These are phyloP conservation scores for Sorex maritimensis DNA, from an alignment of 2,797 vertebrate genomes.

Conservation along the genomic window DNA sequence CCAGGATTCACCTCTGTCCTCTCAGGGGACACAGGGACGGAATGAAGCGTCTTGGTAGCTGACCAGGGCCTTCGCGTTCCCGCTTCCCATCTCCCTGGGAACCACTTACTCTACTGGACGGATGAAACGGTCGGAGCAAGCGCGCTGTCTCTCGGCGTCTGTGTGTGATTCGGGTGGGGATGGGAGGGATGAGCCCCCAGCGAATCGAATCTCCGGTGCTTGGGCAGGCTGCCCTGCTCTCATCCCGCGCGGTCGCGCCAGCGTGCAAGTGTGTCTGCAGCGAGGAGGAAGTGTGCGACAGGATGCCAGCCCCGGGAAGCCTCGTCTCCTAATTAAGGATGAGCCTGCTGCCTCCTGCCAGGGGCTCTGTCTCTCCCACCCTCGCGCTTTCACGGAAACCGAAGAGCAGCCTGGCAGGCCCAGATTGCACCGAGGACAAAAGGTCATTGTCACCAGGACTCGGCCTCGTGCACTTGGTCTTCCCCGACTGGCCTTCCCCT, in stretches of 20 bases:
- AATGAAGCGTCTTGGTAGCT: neutral
- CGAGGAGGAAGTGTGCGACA: constrained; percentile 66
- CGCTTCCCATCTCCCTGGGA: neutral
- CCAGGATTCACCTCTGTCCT: neutral
- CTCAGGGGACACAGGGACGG: neutral
- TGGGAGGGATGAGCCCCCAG: neutral
- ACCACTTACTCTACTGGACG: neutral
- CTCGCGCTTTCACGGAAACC: constrained; percentile 80
- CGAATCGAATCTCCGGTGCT: neutral
- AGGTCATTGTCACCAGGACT: constrained; percentile 87
- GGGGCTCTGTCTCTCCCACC: constrained; percentile 76
- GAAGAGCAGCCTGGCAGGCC: constrained; percentile 87
- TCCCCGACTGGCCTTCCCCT: constrained; percentile 37
- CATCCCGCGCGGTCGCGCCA: neutral
- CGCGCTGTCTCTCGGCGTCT: neutral
- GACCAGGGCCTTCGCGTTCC: neutral
- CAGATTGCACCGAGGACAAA: constrained; percentile 87
- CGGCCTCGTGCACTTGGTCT: constrained; percentile 83
- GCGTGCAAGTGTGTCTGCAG: constrained; percentile 11
- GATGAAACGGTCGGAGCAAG: neutral
- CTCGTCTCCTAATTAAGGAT: constrained; percentile 74
- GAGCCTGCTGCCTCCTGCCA: constrained; percentile 72
- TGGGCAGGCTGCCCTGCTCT: constrained; percentile 27
- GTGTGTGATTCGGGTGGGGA: neutral
- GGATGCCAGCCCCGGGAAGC: constrained; percentile 63